phyloP scores from a whole-genome alignment of 1,140 invertebrate species.

The Sweltsa coloradensis region DNA sequence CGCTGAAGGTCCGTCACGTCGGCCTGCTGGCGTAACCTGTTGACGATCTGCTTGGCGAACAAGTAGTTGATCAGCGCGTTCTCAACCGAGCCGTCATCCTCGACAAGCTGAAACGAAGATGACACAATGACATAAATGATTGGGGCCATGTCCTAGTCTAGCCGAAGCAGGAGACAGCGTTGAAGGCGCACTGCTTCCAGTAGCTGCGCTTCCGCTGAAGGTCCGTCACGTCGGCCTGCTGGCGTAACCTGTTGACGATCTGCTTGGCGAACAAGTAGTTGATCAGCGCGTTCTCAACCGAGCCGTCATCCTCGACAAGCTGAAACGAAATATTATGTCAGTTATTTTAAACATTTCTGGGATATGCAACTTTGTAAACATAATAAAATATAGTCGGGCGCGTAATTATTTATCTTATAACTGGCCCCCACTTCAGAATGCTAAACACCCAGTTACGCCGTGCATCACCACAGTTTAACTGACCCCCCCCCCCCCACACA shows the following conservation, averaged over 20 bases:
- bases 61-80: conserved; percentile 42
- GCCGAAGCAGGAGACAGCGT: conserved; percentile 50
- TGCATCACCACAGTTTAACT: too few species aligned
- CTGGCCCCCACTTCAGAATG: too few species aligned
- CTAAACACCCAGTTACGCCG: too few species aligned
- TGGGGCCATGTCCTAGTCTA: too few species aligned
- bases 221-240: conserved; percentile 34
- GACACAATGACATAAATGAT: too few species aligned
- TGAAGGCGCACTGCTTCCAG: conserved; percentile 52
- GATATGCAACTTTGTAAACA: too few species aligned
- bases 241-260: conserved; percentile 37
- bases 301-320: conserved; percentile 21
- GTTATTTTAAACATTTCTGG: too few species aligned
- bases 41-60: conserved; percentile 40
- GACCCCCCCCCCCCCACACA: too few species aligned
- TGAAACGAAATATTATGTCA: too few species aligned
- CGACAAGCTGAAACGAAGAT: too few species aligned
- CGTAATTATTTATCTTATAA: too few species aligned
- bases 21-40: conserved; percentile 34
- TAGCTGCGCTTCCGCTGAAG: conserved; percentile 44
- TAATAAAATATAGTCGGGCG: too few species aligned
- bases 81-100: conserved; percentile 30
- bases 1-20: conserved; percentile 38
- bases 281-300: conserved; percentile 37
- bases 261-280: conserved; percentile 44